A percentile compares a stretch with the other conserved stretches of the same genome.
phyloP scores from a whole-genome alignment of 2,113 vertebrate species.

The Cervus canadensis region DNA sequence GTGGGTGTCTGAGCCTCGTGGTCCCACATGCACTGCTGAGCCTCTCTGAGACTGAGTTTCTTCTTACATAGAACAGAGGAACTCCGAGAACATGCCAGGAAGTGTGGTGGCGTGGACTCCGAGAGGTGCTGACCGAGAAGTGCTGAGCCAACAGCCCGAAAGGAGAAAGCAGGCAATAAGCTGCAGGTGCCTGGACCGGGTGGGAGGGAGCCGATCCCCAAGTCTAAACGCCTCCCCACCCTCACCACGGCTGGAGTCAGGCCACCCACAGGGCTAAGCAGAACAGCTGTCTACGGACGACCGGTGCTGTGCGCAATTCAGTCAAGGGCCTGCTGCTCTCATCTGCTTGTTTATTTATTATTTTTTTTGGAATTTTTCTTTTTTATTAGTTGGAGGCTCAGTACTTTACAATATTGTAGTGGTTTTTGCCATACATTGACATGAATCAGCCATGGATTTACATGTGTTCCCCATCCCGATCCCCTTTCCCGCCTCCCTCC shows the following conservation, averaged over 20 bases:
- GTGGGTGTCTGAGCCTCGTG: background rate
- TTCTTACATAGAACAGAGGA: background rate
- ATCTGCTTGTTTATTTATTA: background rate
- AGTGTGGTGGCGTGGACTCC: background rate
- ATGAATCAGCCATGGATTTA: too few relatives aligned
- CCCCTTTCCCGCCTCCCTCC: too few relatives aligned
- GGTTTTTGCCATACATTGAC: too few relatives aligned
- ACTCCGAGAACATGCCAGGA: background rate
- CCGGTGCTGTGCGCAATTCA: background rate
- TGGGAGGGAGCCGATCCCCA: rapidly evolving
- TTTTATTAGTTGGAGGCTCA: too few relatives aligned
- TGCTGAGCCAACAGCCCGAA: background rate
- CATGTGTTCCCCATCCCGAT: too few relatives aligned
- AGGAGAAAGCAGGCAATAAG: background rate
- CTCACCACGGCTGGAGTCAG: rapidly evolving
- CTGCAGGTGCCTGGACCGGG: rapidly evolving
- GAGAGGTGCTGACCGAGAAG: rapidly evolving
- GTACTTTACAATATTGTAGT: too few relatives aligned
- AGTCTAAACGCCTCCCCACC: rapidly evolving
- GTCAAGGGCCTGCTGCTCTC: background rate
- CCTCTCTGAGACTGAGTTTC: background rate
- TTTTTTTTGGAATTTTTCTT: too few relatives aligned
- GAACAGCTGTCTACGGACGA: rapidly evolving
- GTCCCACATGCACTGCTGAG: too few relatives aligned
- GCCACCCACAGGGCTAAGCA: background rate